Percentiles rank a stretch among this genome's conserved stretches.
Evolutionary conservation across 2,888 invertebrate species (phyloP).

Genomic region (Odontomyia ornata): DNA sequence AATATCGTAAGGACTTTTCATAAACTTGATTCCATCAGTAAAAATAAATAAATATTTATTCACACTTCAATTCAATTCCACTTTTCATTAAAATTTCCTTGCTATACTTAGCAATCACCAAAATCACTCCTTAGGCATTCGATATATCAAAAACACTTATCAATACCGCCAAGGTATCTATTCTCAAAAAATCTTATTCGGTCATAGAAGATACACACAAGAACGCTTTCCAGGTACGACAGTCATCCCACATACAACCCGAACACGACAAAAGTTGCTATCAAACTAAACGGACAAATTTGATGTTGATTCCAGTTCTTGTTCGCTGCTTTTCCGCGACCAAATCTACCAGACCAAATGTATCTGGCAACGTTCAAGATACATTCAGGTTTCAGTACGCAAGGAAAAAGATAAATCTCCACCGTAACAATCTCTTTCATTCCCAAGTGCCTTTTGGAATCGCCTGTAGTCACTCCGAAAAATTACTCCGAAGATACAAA

Average conservation of each 20-base stretch:
- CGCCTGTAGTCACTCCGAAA: conserved; percentile 12
- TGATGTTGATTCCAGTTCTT: conserved; percentile 14
- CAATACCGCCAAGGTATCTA: too few species aligned
- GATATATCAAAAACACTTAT: too few species aligned
- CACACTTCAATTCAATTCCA: background rate
- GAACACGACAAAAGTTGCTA: conserved; percentile 35
- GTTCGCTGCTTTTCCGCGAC: background rate
- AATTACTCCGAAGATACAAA: conserved; percentile 11
- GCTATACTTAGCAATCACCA: background rate
- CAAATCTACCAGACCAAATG: conserved; percentile 5
- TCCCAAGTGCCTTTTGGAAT: background rate
- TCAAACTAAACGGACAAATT: conserved; percentile 34
- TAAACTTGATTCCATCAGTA: background rate
- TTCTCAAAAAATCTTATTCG: background rate
- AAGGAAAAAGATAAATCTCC: conserved; percentile 34
- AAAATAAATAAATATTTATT: background rate
- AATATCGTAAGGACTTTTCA: background rate
- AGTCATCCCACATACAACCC: background rate
- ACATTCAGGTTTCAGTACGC: background rate
- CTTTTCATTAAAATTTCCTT: background rate
- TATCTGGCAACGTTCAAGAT: conserved; percentile 38
- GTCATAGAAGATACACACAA: conserved; percentile 4
- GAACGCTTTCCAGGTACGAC: background rate
- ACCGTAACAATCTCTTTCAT: conserved; percentile 28
- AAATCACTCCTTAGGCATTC: background rate